Percentiles rank a stretch among this genome's conserved stretches.
phyloP scores from a whole-genome alignment of 23 tunicate species.

The Pegea sp. region DNA sequence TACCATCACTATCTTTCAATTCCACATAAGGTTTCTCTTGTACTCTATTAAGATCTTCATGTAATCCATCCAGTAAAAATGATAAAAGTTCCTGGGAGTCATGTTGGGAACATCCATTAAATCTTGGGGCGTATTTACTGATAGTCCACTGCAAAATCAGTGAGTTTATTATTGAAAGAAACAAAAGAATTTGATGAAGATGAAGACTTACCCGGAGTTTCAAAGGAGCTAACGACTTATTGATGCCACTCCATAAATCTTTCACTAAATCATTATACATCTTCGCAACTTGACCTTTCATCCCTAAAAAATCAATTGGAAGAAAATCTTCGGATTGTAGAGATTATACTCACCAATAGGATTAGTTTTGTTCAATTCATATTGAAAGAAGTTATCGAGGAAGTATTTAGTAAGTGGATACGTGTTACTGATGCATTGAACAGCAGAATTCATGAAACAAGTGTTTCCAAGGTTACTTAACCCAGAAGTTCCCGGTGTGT shows the following conservation, averaged over 20 bases:
- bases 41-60: constrained; percentile 80
- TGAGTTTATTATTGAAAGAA: neutral
- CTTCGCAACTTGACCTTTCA: constrained; percentile 81
- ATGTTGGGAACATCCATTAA: constrained; percentile 83
- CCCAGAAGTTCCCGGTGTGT: constrained; percentile 60
- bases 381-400: constrained; percentile 31
- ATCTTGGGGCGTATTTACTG: constrained; percentile 80
- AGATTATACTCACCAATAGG: constrained; percentile 34
- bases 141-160: constrained; percentile 62
- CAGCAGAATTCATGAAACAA: constrained; percentile 89
- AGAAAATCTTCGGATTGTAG: too few species aligned
- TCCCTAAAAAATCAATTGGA: constrained; percentile 36
- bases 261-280: constrained; percentile 48
- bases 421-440: constrained; percentile 86
- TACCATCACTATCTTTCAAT: constrained; percentile 73
- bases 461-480: constrained; percentile 93
- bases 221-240: constrained; percentile 72
- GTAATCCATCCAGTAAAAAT: constrained; percentile 71
- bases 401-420: constrained; percentile 66
- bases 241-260: constrained; percentile 80
- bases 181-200: neutral
- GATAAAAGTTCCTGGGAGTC: constrained; percentile 89
- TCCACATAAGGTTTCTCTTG: constrained; percentile 84
- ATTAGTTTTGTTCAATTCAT: constrained; percentile 69
- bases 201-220: constrained; percentile 47